A percentile compares a stretch with the other conserved stretches of the same genome.
Evolutionary conservation across 2,113 vertebrate species (phyloP).

Genomic region (Thryonomys swinderianus): DNA sequence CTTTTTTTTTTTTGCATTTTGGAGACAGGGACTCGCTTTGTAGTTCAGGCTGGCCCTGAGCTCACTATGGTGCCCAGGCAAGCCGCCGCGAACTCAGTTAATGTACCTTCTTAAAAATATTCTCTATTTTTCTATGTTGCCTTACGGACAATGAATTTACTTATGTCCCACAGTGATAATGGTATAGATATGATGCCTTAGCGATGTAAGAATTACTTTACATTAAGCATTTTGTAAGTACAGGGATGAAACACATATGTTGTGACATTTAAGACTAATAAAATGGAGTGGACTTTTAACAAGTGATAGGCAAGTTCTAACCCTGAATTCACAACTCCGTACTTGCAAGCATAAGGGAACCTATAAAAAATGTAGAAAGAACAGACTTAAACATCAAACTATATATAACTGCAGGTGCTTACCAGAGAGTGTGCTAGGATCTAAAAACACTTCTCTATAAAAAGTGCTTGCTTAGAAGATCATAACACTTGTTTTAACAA

Average conservation of each 20-base stretch:
- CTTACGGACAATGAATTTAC: background rate
- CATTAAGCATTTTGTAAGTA: background rate
- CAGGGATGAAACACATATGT: background rate
- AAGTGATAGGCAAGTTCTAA: slow-evolving; percentile 35
- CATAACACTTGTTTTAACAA: slow-evolving; percentile 22
- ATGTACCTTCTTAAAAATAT: background rate
- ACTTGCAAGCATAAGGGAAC: slow-evolving; percentile 32
- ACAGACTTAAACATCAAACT: background rate
- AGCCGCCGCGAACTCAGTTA: background rate
- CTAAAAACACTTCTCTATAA: background rate
- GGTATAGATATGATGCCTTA: background rate
- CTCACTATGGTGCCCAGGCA: too few relatives aligned
- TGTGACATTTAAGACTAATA: slow-evolving; percentile 7
- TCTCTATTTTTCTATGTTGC: background rate
- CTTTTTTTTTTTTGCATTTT: too few relatives aligned
- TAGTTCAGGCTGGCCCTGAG: too few relatives aligned
- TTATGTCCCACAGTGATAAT: background rate
- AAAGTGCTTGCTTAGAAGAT: slow-evolving; percentile 18
- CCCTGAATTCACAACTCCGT: background rate
- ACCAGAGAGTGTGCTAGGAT: background rate
- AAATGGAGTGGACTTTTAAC: background rate
- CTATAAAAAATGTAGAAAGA: background rate
- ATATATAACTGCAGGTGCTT: background rate
- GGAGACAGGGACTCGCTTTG: too few relatives aligned
- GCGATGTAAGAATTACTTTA: background rate